A percentile compares a stretch with the other conserved stretches of the same genome.
Evolutionary conservation across 2,113 vertebrate genomes (phyloP).

Genomic region (Megaceryle torquata): DNA sequence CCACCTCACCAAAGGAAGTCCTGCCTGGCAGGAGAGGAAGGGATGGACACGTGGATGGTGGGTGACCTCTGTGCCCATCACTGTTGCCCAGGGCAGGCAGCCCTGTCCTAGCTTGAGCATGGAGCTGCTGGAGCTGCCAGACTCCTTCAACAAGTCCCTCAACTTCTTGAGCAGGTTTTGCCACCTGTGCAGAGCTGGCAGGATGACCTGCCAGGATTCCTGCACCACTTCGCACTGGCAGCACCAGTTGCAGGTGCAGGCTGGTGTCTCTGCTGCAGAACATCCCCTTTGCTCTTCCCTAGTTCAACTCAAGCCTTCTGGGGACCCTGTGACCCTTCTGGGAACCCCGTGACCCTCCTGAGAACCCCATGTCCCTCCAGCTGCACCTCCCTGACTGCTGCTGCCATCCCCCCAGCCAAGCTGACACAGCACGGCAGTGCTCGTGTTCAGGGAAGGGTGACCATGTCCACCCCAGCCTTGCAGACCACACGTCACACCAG

Average conservation of each 20-base stretch:
- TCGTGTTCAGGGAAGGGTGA: background rate
- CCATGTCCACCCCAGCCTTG: background rate
- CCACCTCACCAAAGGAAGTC: fast-evolving
- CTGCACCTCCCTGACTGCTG: background rate
- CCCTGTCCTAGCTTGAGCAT: background rate
- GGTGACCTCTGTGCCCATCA: fast-evolving
- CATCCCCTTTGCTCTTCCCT: background rate
- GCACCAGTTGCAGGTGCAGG: background rate
- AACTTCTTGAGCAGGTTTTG: background rate
- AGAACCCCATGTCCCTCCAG: background rate
- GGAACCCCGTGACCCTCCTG: background rate
- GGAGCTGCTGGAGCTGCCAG: background rate
- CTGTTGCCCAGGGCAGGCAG: background rate
- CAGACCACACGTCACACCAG: background rate
- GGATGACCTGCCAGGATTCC: background rate
- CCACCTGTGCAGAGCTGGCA: background rate
- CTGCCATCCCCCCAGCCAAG: background rate
- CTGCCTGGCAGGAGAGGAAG: background rate
- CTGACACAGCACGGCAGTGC: fast-evolving
- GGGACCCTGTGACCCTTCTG: background rate
- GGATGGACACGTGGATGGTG: fast-evolving
- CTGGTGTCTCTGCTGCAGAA: background rate
- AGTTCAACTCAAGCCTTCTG: fast-evolving
- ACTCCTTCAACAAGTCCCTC: background rate
- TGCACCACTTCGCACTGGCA: background rate